Evolutionary conservation across 2,113 vertebrate genomes (phyloP), one percentile per base, ranked within the genome.

Genomic region (Erythrolamprus reginae): DNA sequence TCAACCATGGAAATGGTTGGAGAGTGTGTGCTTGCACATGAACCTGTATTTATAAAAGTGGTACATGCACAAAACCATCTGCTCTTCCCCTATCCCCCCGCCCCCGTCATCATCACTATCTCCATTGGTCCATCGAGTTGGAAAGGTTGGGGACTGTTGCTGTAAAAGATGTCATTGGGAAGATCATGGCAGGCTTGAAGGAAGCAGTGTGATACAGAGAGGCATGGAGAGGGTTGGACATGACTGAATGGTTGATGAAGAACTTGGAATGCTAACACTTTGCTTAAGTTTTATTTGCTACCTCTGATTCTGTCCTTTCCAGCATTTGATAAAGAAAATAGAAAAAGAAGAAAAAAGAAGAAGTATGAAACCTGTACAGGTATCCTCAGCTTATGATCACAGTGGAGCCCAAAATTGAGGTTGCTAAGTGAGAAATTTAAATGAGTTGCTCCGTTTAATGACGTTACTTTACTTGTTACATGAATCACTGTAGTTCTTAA

Each of bases 61-160:
- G 28, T 28, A n/a, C 0, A 0, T 4, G 28, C 61, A n/a, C 12
- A n/a, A 65, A 58, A 26, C 24, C 28, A 65, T n/a, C 28, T 2
- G 12, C 28, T 5, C 58, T 15, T 4, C 10, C 45, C 45, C n/a
- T n/a, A n/a, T n/a, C n/a, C 45, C 45, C 58, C 3, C 10, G 3
- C 58, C 12, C 0, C 12, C 12, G 1, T 28, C 0, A 0, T 19
- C 21, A 4, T 4, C 12, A 58, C 58, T n/a, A 28, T n/a, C 58
- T 65, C 28, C 28, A 13, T 3, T 1, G 4, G 61, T n/a, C 28
- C 12, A 2, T 0, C 0, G 2, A 65, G 28, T 26, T 58, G 55
- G 7, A 26, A 58, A 58, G 55, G 21, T 26, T 56, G 23, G 23
- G 55, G 24, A 58, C 21, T 3, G 23, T 21, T 56, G 55, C 28